Evolutionary conservation across 2,888 invertebrate genomes (phyloP).

Genomic region (Craniophora ligustri): DNA sequence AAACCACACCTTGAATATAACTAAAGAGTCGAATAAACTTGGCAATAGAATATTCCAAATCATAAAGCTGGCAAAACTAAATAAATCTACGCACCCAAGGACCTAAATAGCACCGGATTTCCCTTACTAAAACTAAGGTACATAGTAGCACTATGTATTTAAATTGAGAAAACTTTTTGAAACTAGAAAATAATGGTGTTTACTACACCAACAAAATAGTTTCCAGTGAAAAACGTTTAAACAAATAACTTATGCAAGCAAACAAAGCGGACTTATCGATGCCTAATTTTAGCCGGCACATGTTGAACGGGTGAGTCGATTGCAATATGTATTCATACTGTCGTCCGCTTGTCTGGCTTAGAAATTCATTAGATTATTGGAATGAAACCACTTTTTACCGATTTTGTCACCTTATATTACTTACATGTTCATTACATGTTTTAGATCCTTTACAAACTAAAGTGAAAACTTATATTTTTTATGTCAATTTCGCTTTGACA

Average conservation of each 20-base stretch:
- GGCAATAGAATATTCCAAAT: slow-evolving; percentile 20
- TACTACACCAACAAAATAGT: slow-evolving; percentile 48
- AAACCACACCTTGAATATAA: slow-evolving; percentile 8
- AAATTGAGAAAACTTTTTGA: slow-evolving; percentile 33
- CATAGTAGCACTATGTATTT: slow-evolving; percentile 8
- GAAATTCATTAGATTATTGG: slow-evolving; percentile 12
- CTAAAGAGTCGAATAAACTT: slow-evolving; percentile 3
- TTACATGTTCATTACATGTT: too few relatives aligned
- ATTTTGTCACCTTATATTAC: too few relatives aligned
- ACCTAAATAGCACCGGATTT: slow-evolving; percentile 36
- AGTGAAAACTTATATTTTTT: too few relatives aligned
- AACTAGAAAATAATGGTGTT: slow-evolving; percentile 44
- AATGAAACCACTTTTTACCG: too few relatives aligned
- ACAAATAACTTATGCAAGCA: slow-evolving; percentile 51
- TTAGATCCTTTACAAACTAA: too few relatives aligned
- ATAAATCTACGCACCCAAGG: slow-evolving; percentile 19
- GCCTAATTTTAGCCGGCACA: slow-evolving; percentile 59
- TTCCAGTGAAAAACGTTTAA: slow-evolving; percentile 48
- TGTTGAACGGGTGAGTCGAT: slow-evolving; percentile 37
- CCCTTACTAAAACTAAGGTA: slow-evolving; percentile 35
- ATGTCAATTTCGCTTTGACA: too few relatives aligned
- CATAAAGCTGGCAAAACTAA: slow-evolving; percentile 22
- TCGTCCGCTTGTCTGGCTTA: slow-evolving; percentile 41
- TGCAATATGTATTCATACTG: slow-evolving; percentile 54
- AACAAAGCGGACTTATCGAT: slow-evolving; percentile 54